Conservation (phyloP, 2,888 invertebrate species). For the Chydorus sphaericus region DNA sequence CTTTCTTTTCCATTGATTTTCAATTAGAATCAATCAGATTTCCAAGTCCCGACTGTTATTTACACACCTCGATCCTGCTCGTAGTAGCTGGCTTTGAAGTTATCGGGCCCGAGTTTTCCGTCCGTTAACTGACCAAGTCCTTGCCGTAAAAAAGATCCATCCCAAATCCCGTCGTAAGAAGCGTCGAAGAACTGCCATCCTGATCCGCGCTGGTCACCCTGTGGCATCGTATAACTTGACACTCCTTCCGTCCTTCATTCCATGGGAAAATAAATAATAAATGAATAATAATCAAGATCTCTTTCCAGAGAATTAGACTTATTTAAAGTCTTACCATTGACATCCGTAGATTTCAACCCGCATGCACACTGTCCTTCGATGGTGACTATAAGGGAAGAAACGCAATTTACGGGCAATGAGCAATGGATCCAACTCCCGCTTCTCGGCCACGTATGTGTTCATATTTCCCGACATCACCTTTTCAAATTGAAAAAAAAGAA, state of each 20-base stretch:
- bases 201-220: slow-evolving; percentile 65
- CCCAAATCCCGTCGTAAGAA: slow-evolving; percentile 72
- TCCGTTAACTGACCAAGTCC: slow-evolving; percentile 76
- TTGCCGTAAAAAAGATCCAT: slow-evolving; percentile 51
- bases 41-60: slow-evolving; percentile 35
- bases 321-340: slow-evolving; percentile 50
- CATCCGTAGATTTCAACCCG: slow-evolving; percentile 81
- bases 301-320: slow-evolving; percentile 28
- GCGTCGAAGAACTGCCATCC: slow-evolving; percentile 66
- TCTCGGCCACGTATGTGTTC: slow-evolving; percentile 67
- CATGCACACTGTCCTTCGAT: slow-evolving; percentile 77
- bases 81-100: slow-evolving; percentile 49
- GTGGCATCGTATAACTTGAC: slow-evolving; percentile 75
- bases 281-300: not conserved
- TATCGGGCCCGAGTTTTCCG: slow-evolving; percentile 60
- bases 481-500: slow-evolving; percentile 34
- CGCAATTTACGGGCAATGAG: slow-evolving; percentile 73
- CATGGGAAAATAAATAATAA: not conserved
- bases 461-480: slow-evolving; percentile 70
- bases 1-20: slow-evolving; percentile 43
- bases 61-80: slow-evolving; percentile 37
- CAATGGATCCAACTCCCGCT: slow-evolving; percentile 62
- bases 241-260: slow-evolving; percentile 47
- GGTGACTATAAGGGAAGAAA: slow-evolving; percentile 68
- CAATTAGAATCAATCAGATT: slow-evolving; percentile 52